Percentiles rank a stretch among this genome's conserved stretches.
These are phyloP conservation scores for Brachionus rotundiformis DNA, from an alignment of 1,140 invertebrate species.

Conservation along the genomic window DNA sequence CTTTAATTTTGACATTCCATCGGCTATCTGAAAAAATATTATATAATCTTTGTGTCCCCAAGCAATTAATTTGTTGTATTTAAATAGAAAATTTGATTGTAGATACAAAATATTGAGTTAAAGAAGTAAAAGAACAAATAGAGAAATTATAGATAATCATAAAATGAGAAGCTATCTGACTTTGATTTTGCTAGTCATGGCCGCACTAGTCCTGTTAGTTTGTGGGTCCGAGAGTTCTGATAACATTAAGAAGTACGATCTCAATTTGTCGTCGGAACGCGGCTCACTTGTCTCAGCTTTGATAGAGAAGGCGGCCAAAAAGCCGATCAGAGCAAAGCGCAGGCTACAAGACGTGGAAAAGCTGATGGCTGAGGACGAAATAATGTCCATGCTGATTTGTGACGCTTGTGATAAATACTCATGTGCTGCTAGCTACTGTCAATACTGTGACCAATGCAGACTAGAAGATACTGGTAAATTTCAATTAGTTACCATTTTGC, in stretches of 20 bases:
- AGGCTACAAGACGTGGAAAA: slow-evolving; percentile 47
- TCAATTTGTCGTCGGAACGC: not conserved
- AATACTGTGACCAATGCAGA: slow-evolving; percentile 32
- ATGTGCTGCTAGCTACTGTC: slow-evolving; percentile 27
- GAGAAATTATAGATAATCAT: too few relatives aligned
- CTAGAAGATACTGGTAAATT: not conserved
- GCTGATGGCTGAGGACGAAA: slow-evolving; percentile 37
- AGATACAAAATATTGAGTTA: not conserved
- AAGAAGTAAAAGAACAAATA: not conserved
- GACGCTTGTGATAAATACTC: slow-evolving; percentile 33
- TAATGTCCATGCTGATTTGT: slow-evolving; percentile 38
- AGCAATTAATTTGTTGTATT: slow-evolving; percentile 1
- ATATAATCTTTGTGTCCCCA: not conserved
- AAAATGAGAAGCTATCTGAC: not conserved
- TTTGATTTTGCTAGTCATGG: not conserved
- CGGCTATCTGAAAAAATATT: not conserved
- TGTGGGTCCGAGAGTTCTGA: not conserved
- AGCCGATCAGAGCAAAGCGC: not conserved
- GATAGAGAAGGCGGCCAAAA: not conserved
- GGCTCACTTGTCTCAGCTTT: not conserved
- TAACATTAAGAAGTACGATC: not conserved
- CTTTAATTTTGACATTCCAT: slow-evolving; percentile 1
- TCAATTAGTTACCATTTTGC: not conserved
- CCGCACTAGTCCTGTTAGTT: not conserved
- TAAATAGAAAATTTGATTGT: not conserved